Evolutionary conservation across 2,888 invertebrate genomes (phyloP).

Genomic region (Cheilosia soror): DNA sequence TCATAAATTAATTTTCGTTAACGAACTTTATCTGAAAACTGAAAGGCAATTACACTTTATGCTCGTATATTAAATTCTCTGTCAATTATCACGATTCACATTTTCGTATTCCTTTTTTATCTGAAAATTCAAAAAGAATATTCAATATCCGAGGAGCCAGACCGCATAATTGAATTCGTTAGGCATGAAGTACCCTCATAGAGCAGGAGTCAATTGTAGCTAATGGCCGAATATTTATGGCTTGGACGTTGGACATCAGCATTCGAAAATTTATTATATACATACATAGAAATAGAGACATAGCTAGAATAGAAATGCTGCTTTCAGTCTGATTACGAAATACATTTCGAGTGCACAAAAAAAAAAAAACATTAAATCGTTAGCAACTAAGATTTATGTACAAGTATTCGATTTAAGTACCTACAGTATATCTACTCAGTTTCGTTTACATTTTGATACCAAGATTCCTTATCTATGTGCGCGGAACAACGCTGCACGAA

Average conservation of each 20-base stretch:
- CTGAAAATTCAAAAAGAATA: neutral
- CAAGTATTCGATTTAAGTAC: neutral
- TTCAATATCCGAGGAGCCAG: neutral
- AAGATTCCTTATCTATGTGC: constrained; percentile 1
- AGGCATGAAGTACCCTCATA: neutral
- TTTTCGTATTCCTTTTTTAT: neutral
- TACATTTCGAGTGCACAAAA: constrained; percentile 1
- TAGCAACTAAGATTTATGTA: constrained; percentile 18
- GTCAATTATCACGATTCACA: no score
- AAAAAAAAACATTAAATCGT: constrained; percentile 23
- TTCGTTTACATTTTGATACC: neutral
- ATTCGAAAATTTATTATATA: constrained; percentile 15
- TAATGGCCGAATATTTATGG: constrained; percentile 28
- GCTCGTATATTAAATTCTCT: no score
- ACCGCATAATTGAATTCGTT: constrained; percentile 9
- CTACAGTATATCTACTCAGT: neutral
- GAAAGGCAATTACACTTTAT: no score
- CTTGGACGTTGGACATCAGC: constrained; percentile 9
- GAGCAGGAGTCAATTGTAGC: constrained; percentile 22
- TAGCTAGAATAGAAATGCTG: neutral
- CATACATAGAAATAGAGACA: neutral
- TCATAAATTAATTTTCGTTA: no score
- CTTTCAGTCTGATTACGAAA: neutral
- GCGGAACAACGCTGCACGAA: neutral
- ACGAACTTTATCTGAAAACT: no score